Evolutionary conservation across 2,797 vertebrate genomes (phyloP).

Genomic region (Acanthis flammea): DNA sequence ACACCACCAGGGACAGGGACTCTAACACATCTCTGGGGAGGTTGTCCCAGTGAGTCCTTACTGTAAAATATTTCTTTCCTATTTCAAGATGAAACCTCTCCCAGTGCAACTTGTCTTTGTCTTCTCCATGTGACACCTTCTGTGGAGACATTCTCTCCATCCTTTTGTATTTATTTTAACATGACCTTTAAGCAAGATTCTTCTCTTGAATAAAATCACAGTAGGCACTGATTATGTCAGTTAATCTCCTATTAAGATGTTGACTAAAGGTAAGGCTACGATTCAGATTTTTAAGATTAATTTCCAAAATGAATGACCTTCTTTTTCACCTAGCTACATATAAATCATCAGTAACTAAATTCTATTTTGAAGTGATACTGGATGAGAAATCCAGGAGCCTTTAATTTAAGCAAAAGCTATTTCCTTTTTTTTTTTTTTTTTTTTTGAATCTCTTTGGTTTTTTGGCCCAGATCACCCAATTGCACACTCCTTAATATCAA

Average conservation of each 20-base stretch:
- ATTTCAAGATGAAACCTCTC: not conserved
- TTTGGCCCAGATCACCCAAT: not conserved
- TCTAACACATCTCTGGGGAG: not conserved
- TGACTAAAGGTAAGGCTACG: not conserved
- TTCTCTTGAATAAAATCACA: not conserved
- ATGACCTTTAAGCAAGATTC: not conserved
- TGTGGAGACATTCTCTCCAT: not conserved
- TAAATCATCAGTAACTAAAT: not conserved
- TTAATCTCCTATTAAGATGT: not conserved
- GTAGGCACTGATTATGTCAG: not conserved
- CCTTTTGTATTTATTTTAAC: not conserved
- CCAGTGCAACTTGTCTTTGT: not conserved
- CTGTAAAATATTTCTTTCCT: not conserved
- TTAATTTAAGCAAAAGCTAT: not conserved
- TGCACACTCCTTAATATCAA: not conserved
- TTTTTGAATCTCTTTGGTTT: not conserved
- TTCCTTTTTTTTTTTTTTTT: not conserved
- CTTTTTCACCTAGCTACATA: not conserved
- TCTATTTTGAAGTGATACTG: not conserved
- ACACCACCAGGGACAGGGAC: accelerated
- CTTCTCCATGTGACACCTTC: not conserved
- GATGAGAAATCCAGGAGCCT: not conserved
- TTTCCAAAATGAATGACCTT: not conserved
- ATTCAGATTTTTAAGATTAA: not conserved
- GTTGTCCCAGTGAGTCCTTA: not conserved